Evolutionary conservation across 2,888 invertebrate genomes (phyloP), one percentile per base, ranked within the genome.

Genomic region (Acanthosepion lycidas): DNA sequence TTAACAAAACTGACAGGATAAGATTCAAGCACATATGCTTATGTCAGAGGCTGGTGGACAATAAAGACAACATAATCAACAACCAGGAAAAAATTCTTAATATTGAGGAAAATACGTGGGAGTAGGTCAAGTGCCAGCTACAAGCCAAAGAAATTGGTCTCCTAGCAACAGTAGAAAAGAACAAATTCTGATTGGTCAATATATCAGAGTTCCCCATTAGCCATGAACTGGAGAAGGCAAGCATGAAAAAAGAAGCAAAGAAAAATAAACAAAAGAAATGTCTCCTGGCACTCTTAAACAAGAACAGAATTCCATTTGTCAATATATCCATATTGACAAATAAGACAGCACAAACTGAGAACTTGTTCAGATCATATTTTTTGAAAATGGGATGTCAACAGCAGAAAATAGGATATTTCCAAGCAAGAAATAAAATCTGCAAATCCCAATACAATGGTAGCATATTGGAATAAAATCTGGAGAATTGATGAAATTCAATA

Each of bases 271-370:
- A 78, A 78, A 78, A 78, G 33, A 33, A 78, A 78, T 78, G 78
- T 78, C 78, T 78, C 78, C 23, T 78, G 78, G 78, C 78, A 78
- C 78, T 78, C n/a, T 78, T 78, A 78, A 78, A 78, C n/a, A 78
- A 78, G 78, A 78, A 33, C n/a, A 9, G 78, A 33, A 78, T 78
- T 78, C n/a, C 78, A 78, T 78, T n/a, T 78, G 78, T 78, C 78
- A n/a, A 78, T 78, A 78, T 78, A n/a, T n/a, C n/a, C n/a, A 78
- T 78, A 78, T 78, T 78, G 78, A 78, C 78, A 78, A 78, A 78
- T 78, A 78, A n/a, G 78, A 78, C 78, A 78, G n/a, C 78, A n/a
- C 78, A 78, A 78, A 78, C 78, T 78, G 78, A 18, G 78, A 78
- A 78, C n/a, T 78, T 78, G 33, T 78, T 78, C 78, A n/a, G n/a